These are phyloP conservation scores for Scaptomyza reducta DNA, from an alignment of 2,888 invertebrate genomes.

Conservation along the genomic window DNA sequence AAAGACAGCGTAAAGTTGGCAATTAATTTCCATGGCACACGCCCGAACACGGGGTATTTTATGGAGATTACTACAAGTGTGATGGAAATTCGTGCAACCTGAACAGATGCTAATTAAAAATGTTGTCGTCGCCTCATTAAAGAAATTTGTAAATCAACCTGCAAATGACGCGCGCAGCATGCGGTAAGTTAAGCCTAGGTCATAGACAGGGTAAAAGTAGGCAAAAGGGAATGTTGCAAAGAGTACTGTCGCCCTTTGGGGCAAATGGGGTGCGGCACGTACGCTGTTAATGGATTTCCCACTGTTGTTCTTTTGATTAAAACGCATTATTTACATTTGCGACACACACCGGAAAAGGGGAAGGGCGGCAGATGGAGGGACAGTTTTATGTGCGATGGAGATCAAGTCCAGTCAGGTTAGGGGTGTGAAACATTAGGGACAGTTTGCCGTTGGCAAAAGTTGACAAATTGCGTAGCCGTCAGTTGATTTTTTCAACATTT, in stretches of 20 bases:
- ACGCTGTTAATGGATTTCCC: constrained; percentile 65
- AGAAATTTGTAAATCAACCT: constrained; percentile 74
- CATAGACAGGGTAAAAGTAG: background rate
- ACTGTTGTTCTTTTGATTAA: constrained; percentile 63
- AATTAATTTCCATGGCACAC: constrained; percentile 65
- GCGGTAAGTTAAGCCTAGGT: constrained; percentile 38
- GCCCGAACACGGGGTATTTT: constrained; percentile 37
- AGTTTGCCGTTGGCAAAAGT: constrained; percentile 29
- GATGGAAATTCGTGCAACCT: constrained; percentile 42
- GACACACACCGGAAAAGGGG: constrained; percentile 18
- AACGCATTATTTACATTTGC: constrained; percentile 66
- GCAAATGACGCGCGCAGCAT: constrained; percentile 54
- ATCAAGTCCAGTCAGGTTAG: constrained; percentile 2
- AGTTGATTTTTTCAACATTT: constrained; percentile 39
- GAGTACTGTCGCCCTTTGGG: constrained; percentile 6
- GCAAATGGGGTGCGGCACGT: constrained; percentile 86
- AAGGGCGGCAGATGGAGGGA: background rate
- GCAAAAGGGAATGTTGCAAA: too few relatives aligned
- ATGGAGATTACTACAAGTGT: constrained; percentile 48
- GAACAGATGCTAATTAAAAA: constrained; percentile 83
- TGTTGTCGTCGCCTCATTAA: constrained; percentile 83
- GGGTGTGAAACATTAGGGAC: background rate
- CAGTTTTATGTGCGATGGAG: constrained; percentile 19
- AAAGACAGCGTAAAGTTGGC: constrained; percentile 48
- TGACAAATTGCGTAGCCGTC: constrained; percentile 66